phyloP scores from a whole-genome alignment of 2,113 vertebrate genomes.

The Sardina pilchardus region DNA sequence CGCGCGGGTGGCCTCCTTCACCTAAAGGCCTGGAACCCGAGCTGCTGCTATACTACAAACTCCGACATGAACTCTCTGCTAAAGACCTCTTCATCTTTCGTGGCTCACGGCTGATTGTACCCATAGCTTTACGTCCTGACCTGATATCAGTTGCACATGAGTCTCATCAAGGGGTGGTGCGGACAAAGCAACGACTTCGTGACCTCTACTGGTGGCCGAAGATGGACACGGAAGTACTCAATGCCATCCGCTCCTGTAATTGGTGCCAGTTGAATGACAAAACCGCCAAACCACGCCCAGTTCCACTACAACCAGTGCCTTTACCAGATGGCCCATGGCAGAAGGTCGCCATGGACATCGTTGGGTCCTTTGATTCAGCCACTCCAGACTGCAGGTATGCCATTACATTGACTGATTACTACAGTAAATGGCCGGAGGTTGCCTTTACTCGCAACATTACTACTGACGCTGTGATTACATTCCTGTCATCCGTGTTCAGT shows the following conservation, averaged over 20 bases:
- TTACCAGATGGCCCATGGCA: conserved; percentile 30
- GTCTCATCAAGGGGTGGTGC: conserved; percentile 21
- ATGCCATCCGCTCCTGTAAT: background rate
- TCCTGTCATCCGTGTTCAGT: conserved; percentile 27
- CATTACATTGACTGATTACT: conserved; percentile 23
- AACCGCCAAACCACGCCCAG: background rate
- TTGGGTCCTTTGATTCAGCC: conserved; percentile 19
- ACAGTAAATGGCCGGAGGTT: conserved; percentile 31
- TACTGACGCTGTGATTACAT: background rate
- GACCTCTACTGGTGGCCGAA: conserved; percentile 30
- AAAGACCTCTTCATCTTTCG: background rate
- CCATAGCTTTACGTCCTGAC: background rate
- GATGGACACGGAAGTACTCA: conserved; percentile 5
- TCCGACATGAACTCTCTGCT: background rate
- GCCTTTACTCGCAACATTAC: background rate
- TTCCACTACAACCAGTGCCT: conserved; percentile 26
- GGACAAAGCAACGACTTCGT: background rate
- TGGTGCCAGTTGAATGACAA: conserved; percentile 32
- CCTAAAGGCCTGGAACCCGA: background rate
- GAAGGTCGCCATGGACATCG: conserved; percentile 26
- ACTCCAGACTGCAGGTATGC: conserved; percentile 26
- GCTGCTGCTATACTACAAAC: background rate
- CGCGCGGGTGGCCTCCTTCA: background rate
- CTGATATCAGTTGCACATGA: background rate
- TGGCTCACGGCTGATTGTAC: background rate